Evolutionary conservation across 2,888 invertebrate species (phyloP).

Genomic region (Ellobium chinense): DNA sequence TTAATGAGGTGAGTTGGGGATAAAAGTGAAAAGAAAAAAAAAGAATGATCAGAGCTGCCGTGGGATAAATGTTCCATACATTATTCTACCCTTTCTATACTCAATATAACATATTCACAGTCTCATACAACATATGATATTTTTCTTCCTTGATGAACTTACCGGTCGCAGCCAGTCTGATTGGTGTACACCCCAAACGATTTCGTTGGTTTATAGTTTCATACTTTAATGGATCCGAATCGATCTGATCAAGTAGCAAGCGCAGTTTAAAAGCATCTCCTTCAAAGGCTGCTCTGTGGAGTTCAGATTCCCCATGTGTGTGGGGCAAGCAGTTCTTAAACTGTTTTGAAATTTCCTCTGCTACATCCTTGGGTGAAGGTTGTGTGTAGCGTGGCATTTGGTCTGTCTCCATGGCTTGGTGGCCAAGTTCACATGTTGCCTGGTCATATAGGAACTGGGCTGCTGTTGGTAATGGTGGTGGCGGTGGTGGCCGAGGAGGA

Average conservation of each 20-base stretch:
- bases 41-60: too few species aligned
- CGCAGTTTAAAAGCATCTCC: constrained; percentile 52
- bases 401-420: not conserved
- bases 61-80: too few species aligned
- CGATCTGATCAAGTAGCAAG: constrained; percentile 30
- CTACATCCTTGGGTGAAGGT: constrained; percentile 26
- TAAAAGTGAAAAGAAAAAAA: too few species aligned
- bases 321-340: constrained; percentile 46
- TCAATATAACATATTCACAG: not conserved
- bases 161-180: constrained; percentile 59
- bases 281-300: constrained; percentile 54
- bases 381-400: not conserved
- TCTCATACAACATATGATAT: not conserved
- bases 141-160: too few species aligned
- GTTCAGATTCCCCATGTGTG: constrained; percentile 50
- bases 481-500: not conserved
- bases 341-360: constrained; percentile 29
- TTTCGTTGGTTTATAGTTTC: constrained; percentile 52
- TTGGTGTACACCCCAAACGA: constrained; percentile 58
- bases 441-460: constrained; percentile 11
- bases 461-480: not conserved
- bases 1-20: too few species aligned
- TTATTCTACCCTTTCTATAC: too few species aligned
- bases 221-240: constrained; percentile 16
- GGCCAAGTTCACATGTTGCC: not conserved